Evolutionary conservation across 2,797 vertebrate species (phyloP).

Genomic region (Antennarius maculatus): DNA sequence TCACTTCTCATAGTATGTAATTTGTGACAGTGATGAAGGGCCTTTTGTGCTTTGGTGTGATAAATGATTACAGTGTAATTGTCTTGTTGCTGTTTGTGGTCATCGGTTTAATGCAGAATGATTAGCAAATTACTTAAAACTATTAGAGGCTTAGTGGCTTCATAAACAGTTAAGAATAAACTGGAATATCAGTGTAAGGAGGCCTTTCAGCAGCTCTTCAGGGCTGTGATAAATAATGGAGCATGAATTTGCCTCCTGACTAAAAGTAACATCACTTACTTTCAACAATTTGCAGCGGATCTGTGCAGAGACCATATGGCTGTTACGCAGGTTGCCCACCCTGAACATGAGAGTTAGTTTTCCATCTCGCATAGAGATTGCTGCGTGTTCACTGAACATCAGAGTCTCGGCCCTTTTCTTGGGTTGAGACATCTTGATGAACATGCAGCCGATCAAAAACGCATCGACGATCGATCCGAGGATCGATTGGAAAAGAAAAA

Average conservation of each 20-base stretch:
- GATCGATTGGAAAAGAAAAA: slow-evolving; percentile 98
- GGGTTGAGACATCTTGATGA: slow-evolving; percentile 99
- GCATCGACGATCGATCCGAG: slow-evolving; percentile 98
- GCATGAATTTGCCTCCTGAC: not conserved
- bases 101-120: not conserved
- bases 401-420: slow-evolving; percentile 97
- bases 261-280: slow-evolving; percentile 81
- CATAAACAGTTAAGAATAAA: slow-evolving; percentile 7
- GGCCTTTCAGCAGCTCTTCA: slow-evolving; percentile 10
- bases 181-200: slow-evolving; percentile 32
- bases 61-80: not conserved
- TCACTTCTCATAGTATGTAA: not conserved
- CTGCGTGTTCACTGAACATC: slow-evolving; percentile 98
- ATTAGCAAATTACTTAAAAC: slow-evolving; percentile 9
- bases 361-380: slow-evolving; percentile 96
- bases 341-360: slow-evolving; percentile 99
- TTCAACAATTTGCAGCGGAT: slow-evolving; percentile 99
- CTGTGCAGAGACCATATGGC: slow-evolving; percentile 99
- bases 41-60: not conserved
- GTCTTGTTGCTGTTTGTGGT: too few relatives aligned
- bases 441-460: slow-evolving; percentile 98
- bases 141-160: not conserved
- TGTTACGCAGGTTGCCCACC: slow-evolving; percentile 98
- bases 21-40: not conserved
- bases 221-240: slow-evolving; percentile 1